Conservation (phyloP, 2,888 invertebrate genomes). For the Leptogaster cylindrica region DNA sequence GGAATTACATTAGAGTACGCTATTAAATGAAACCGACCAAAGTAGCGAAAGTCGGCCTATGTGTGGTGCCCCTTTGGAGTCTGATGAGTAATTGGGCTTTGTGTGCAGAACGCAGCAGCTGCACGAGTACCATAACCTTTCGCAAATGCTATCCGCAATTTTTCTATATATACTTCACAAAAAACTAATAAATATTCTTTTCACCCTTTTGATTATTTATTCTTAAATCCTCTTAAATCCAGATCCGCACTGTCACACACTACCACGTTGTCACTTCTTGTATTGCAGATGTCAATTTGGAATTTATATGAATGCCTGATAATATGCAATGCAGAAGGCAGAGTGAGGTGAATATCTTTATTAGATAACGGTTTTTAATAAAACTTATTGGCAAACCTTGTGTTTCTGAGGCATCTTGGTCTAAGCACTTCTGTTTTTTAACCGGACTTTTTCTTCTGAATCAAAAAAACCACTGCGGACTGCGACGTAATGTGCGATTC, state of each 20-base stretch:
- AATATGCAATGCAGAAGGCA: no score
- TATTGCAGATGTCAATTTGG: no score
- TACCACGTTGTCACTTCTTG: constrained; percentile 13
- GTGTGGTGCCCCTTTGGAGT: constrained; percentile 27
- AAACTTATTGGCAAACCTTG: no score
- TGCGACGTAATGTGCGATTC: no score
- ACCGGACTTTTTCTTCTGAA: no score
- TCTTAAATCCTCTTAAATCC: background rate
- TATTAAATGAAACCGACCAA: constrained; percentile 15
- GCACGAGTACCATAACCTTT: constrained; percentile 17
- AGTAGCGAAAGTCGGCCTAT: constrained; percentile 13
- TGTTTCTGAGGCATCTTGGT: no score
- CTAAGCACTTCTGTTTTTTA: no score
- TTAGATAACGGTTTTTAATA: no score
- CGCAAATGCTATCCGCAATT: background rate
- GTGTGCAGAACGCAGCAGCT: constrained; percentile 4
- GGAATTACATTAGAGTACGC: background rate
- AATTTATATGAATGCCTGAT: no score
- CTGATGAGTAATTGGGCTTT: constrained; percentile 3
- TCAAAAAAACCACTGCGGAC: no score
- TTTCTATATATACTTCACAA: background rate
- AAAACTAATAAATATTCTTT: background rate
- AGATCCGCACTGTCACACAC: background rate
- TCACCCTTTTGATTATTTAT: background rate
- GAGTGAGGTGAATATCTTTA: no score